These are phyloP conservation scores for Taenaris catops DNA, from an alignment of 2,888 invertebrate genomes.

Conservation along the genomic window DNA sequence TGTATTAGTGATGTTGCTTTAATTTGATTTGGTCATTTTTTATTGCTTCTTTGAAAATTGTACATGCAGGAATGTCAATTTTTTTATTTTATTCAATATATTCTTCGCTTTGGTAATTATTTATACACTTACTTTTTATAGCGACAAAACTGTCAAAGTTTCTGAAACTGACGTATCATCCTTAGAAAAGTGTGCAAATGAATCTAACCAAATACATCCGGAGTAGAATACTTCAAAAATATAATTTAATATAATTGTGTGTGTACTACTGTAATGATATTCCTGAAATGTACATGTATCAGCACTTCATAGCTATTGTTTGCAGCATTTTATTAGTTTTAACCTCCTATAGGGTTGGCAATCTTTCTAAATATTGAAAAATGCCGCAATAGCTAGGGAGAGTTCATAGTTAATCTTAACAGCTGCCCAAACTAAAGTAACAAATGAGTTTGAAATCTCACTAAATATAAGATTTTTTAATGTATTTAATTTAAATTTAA, in stretches of 20 bases:
- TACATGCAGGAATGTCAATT: constrained; percentile 5
- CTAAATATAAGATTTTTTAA: constrained; percentile 11
- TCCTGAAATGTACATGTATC: constrained; percentile 29
- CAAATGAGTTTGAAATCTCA: constrained; percentile 9
- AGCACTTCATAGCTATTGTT: constrained; percentile 44
- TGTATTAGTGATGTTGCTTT: too few species aligned
- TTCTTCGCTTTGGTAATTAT: too few species aligned
- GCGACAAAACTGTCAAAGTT: too few species aligned
- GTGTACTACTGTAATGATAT: too few species aligned
- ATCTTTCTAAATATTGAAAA: constrained; percentile 10
- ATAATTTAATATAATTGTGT: too few species aligned
- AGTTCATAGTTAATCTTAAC: constrained; percentile 30
- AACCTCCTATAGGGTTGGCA: constrained; percentile 2
- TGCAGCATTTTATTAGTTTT: constrained; percentile 9
- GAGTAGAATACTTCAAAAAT: too few species aligned
- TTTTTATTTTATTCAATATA: too few species aligned
- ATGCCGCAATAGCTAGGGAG: constrained; percentile 43
- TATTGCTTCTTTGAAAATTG: constrained; percentile 29
- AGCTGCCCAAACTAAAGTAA: constrained; percentile 50
- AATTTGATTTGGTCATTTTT: too few species aligned
- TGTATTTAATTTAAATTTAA: constrained; percentile 16
- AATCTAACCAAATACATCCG: too few species aligned
- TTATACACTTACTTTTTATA: too few species aligned
- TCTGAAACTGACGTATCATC: too few species aligned
- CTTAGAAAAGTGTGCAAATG: too few species aligned